Evolutionary conservation across 2,888 invertebrate species (phyloP), one percentile per base, ranked within the genome.

Genomic region (Ryuthela nishihirai): DNA sequence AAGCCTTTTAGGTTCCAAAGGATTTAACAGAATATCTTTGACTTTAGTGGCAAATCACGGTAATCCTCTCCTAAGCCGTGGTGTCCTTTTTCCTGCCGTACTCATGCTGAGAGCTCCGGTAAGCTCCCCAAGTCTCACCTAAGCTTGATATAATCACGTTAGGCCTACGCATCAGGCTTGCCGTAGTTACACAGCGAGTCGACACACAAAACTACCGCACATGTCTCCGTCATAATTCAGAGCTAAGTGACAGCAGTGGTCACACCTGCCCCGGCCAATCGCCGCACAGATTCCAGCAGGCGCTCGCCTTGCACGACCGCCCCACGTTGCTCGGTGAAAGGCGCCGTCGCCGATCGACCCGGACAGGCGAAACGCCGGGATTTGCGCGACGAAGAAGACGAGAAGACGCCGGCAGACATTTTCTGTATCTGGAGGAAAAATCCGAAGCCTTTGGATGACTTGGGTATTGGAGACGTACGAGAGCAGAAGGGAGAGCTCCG

Each of bases 71-170:
- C 18, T 54, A 60, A 60, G 60, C 60, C 54, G 47, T 41, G 60
- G 49, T 41, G 49, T 45, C 54, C 60, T 60, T 60, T 59, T 59
- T 59, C 46, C 53, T 47, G 46, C 52, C 24, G 52, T 48, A 46
- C 39, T 44, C 53, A 54, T 39, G 47, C 58, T 54, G 54, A 12
- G 54, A 60, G 50, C 54, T 44, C 44, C 49, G 44, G 54, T 54
- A 60, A 60, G 60, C 60, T 46, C 46, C 49, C 50, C 46, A 54
- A 60, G 60, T 48, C 54, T 54, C 60, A 50, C 60, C 54, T 60
- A 60, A 60, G 60, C 60, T 60, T 48, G 60, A 50, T 60, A 60
- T 60, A 60, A 60, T 60, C 60, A 60, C 60, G 54, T 54, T 54
- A 60, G 60, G 54, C 54, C 60, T 50, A 60, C 50, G 50, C 48